Percentiles rank a stretch among this genome's conserved stretches.
Conservation (phyloP, 2,888 invertebrate genomes). For the Lasioglossum marginatum region DNA sequence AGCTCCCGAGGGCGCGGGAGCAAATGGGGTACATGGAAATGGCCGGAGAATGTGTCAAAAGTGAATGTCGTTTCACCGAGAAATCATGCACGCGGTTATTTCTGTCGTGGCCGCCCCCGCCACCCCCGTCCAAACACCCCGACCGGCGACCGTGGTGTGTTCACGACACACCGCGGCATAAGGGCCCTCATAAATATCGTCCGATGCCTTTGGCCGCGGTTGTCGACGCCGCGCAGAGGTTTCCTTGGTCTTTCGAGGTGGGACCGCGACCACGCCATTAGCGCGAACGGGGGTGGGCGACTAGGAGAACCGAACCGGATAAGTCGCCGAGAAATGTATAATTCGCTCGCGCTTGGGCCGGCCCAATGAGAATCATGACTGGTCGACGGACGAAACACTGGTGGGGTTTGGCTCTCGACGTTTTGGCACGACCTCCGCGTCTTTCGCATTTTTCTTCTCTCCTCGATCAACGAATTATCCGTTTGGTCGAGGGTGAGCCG, state of each 20-base stretch:
- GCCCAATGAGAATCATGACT: constrained; percentile 39
- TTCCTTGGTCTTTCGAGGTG: constrained; percentile 22
- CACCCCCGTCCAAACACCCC: constrained; percentile 55
- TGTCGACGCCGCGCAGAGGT: constrained; percentile 30
- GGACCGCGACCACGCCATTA: constrained; percentile 24
- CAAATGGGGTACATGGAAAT: constrained; percentile 45
- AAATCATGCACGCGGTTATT: constrained; percentile 58
- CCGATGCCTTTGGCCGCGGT: constrained; percentile 53
- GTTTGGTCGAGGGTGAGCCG: background rate
- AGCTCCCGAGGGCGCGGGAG: background rate
- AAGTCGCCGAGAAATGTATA: background rate
- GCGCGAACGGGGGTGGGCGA: constrained; percentile 40
- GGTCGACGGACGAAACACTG: background rate
- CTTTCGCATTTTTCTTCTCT: background rate
- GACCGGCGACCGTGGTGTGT: constrained; percentile 43
- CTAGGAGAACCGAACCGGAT: background rate
- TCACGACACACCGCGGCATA: constrained; percentile 47
- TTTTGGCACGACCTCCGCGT: constrained; percentile 18
- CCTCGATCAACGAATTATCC: background rate
- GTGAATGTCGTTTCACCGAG: constrained; percentile 36
- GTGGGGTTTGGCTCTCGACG: constrained; percentile 37
- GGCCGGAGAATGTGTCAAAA: constrained; percentile 50
- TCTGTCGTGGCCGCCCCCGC: constrained; percentile 58
- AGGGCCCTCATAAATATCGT: constrained; percentile 67
- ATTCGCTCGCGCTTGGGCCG: background rate